Evolutionary conservation across 2,113 vertebrate genomes (phyloP).

Genomic region (Bubalus kerabau): DNA sequence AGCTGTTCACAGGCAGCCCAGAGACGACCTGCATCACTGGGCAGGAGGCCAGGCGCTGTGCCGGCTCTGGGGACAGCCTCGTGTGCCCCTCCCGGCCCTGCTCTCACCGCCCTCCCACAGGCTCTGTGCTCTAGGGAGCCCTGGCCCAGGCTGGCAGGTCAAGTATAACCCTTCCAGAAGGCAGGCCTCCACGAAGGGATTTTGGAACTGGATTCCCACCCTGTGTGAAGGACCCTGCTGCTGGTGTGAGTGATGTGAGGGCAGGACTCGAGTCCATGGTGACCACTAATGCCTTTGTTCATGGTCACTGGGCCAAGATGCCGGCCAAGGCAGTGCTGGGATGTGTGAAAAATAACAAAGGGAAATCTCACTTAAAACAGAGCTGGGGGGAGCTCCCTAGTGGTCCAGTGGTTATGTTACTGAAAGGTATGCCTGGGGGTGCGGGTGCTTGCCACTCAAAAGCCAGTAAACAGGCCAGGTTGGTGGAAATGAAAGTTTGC

Average conservation of each 20-base stretch:
- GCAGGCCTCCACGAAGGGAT: neutral
- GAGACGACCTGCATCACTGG: neutral
- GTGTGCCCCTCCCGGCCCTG: neutral
- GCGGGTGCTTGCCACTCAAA: fast-evolving
- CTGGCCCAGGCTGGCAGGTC: neutral
- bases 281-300: neutral
- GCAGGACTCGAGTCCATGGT: neutral
- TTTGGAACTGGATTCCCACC: neutral
- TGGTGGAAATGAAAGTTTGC: neutral
- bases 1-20: neutral
- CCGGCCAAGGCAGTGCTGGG: neutral
- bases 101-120: neutral
- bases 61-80: neutral
- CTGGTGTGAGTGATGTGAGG: neutral
- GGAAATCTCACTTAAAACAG: neutral
- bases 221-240: neutral
- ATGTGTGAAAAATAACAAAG: neutral
- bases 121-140: neutral
- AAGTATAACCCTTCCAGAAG: neutral
- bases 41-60: fast-evolving
- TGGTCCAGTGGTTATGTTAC: neutral
- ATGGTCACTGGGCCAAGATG: neutral
- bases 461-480: neutral
- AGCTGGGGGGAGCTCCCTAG: neutral
- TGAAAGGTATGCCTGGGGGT: neutral